Evolutionary conservation across 2,888 invertebrate species (phyloP).

Genomic region (Platycheirus rosarum): DNA sequence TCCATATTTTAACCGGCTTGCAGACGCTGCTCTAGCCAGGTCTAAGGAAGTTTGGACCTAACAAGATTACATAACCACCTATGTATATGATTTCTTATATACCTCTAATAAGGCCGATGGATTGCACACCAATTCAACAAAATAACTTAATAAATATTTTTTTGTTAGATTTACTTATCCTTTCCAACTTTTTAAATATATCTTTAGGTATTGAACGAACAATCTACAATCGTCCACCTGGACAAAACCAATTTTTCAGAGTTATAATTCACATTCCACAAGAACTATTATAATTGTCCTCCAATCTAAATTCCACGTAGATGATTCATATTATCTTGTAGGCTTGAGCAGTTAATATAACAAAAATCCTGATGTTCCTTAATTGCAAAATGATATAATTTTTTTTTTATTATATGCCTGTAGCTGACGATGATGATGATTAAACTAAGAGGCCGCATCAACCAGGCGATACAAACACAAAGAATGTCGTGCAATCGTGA

Average conservation of each 20-base stretch:
- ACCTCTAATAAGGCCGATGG: no score
- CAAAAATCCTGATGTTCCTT: constrained; percentile 46
- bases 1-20: no score
- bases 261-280: constrained; percentile 42
- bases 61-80: no score
- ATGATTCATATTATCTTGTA: constrained; percentile 45
- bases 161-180: no score
- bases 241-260: constrained; percentile 4
- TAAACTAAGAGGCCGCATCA: constrained; percentile 45
- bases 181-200: no score
- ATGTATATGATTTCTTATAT: no score
- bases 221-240: no score
- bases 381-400: constrained; percentile 64
- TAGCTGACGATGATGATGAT: constrained; percentile 51
- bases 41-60: no score
- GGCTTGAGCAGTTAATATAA: constrained; percentile 44
- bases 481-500: constrained; percentile 71
- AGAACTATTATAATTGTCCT: constrained; percentile 60
- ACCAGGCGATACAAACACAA: constrained; percentile 5
- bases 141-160: no score
- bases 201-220: no score
- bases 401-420: constrained; percentile 28
- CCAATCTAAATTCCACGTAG: constrained; percentile 28
- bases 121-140: no score
- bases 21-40: no score